These are phyloP conservation scores for Tolypeutes matacus DNA, from an alignment of 2,797 vertebrate species.

Conservation along the genomic window DNA sequence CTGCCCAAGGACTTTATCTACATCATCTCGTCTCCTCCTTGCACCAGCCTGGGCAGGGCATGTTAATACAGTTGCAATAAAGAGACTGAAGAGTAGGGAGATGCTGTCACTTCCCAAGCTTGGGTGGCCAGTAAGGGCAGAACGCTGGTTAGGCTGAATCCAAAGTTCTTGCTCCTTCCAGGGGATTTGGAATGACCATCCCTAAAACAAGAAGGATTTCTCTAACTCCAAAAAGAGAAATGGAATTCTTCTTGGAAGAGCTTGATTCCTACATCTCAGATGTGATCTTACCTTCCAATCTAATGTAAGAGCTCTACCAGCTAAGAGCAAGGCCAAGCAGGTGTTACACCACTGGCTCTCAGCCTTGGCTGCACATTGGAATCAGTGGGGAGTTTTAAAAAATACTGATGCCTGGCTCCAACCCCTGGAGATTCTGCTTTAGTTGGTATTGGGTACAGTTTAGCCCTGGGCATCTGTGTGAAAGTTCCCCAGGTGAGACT, in stretches of 20 bases:
- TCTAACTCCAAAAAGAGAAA: background rate
- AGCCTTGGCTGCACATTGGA: no score
- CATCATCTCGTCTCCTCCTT: no score
- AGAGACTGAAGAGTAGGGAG: background rate
- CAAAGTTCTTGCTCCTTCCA: background rate
- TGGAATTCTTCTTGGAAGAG: background rate
- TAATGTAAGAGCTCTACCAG: background rate
- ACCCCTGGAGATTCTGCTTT: no score
- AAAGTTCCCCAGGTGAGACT: background rate
- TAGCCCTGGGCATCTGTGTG: no score
- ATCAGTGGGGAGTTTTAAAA: no score
- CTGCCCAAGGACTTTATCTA: accelerated
- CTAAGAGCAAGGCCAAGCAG: background rate
- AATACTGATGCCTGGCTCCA: no score
- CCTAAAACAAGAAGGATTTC: background rate
- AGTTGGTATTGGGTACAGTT: no score
- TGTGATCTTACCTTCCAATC: background rate
- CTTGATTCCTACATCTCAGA: background rate
- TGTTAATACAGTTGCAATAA: background rate
- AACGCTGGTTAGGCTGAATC: background rate
- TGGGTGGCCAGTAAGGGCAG: background rate
- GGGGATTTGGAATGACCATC: background rate
- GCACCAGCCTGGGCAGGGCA: background rate
- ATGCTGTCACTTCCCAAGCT: background rate
- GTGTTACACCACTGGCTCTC: no score